Evolutionary conservation across 2,797 vertebrate species (phyloP).

Genomic region (Synaphobranchus kaupii): DNA sequence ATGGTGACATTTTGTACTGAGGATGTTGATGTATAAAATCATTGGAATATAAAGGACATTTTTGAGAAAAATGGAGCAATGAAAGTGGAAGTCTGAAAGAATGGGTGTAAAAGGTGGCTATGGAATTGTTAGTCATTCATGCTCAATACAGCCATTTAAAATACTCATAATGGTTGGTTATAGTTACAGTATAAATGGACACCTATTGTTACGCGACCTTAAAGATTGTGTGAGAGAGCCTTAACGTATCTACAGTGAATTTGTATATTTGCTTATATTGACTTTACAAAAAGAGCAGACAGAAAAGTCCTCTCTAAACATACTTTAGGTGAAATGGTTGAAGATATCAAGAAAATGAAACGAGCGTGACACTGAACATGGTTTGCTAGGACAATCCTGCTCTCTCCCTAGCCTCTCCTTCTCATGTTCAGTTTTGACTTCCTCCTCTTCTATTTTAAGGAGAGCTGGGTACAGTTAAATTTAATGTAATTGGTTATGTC

Average conservation of each 20-base stretch:
- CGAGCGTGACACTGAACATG: neutral
- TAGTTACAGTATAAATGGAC: neutral
- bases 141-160: neutral
- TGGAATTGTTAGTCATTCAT: neutral
- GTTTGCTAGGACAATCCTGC: neutral
- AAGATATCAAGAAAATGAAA: neutral
- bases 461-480: neutral
- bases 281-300: neutral
- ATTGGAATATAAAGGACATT: neutral
- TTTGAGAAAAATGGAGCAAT: neutral
- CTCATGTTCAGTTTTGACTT: neutral
- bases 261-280: neutral
- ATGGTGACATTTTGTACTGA: neutral
- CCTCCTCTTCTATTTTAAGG: slow-evolving; percentile 3
- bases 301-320: too few species aligned
- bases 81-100: neutral
- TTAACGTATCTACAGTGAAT: neutral
- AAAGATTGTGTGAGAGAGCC: neutral
- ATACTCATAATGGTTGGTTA: neutral
- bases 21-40: neutral
- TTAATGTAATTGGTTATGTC: neutral
- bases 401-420: neutral
- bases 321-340: neutral
- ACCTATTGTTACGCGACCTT: neutral
- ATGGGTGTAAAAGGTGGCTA: neutral